Base-by-base conservation (phyloP, 2,888 invertebrate genomes). In the Macaria notata region DNA sequence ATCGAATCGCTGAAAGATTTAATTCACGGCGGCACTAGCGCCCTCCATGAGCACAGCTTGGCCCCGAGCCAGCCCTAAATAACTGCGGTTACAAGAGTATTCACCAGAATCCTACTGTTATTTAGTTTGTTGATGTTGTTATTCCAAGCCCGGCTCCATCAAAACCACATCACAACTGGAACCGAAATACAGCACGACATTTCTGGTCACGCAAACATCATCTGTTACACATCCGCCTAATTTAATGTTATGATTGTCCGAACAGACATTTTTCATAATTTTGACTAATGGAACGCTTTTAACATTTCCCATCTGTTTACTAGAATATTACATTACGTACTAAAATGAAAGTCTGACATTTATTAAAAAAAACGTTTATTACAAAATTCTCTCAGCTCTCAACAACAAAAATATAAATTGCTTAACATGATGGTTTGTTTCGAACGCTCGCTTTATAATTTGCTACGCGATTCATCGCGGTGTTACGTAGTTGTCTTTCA, bases 361-460 rank as follows among this genome's bases (percentile, higher is more conserved):
- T 66, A 70, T 51, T 75, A 75, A 80, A 85, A 81, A 80, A 85
- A 81, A 77, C 69, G 73, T 88, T 88, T 86, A 88, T 88, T 86
- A 83, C 71, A 83, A 84, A 86, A 80, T 75, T 79, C 70, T 79
- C 82, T 82, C 79, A 84, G 75, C 75, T 79, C 78, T 78, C 80
- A 84, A 83, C 76, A 81, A 83, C 78, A 75, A 54, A 59, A 48
- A 78, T 79, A 42, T 56, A 78, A 76, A 75, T 75, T 75, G 73
- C 73, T 75, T 73, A 82, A 74, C 63, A 76, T 68, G 74, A 54
- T 55, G 50, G 9, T 41, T 46, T 9, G 74, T 74, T 73, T 73
- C 74, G 70, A 76, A 75, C 72, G 72, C 6, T 9, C 43, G 19
- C 43, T 38, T 75, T 65, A 75, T 74, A 65, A 70, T 65, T 52